Evolutionary conservation across 2,113 vertebrate species (phyloP).

Genomic region (Lampris megalopsis): DNA sequence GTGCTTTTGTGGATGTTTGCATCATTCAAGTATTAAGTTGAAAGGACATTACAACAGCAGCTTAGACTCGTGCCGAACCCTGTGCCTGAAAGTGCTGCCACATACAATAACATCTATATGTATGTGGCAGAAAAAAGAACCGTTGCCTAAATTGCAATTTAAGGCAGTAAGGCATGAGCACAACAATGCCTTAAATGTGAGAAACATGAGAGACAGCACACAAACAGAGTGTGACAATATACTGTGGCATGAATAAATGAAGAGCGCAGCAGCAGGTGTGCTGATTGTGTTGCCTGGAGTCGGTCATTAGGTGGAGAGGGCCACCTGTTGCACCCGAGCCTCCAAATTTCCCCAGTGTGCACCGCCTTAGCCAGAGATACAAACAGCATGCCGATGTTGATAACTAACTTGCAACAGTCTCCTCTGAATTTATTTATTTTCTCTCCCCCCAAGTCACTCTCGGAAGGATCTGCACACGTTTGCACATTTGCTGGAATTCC

Average conservation of each 20-base stretch:
- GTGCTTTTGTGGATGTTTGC: too few relatives aligned
- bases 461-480: too few relatives aligned
- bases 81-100: background rate
- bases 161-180: conserved; percentile 42
- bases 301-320: conserved; percentile 78
- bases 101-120: background rate
- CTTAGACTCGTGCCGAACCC: background rate
- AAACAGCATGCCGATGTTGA: conserved; percentile 49
- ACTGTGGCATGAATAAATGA: conserved; percentile 81
- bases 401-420: conserved; percentile 6
- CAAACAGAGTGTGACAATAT: conserved; percentile 36
- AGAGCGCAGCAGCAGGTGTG: conserved; percentile 76
- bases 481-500: too few relatives aligned
- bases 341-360: conserved; percentile 27
- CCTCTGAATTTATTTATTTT: conserved; percentile 22
- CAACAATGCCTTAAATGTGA: conserved; percentile 61
- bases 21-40: background rate
- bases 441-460: background rate
- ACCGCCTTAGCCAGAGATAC: background rate
- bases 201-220: conserved; percentile 71
- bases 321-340: conserved; percentile 78
- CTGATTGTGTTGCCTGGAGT: conserved; percentile 76
- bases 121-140: background rate
- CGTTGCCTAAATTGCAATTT: conserved; percentile 25
- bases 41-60: background rate